Conservation (phyloP, 2,797 vertebrate genomes). For the Xiphorhynchus erythropygius region DNA sequence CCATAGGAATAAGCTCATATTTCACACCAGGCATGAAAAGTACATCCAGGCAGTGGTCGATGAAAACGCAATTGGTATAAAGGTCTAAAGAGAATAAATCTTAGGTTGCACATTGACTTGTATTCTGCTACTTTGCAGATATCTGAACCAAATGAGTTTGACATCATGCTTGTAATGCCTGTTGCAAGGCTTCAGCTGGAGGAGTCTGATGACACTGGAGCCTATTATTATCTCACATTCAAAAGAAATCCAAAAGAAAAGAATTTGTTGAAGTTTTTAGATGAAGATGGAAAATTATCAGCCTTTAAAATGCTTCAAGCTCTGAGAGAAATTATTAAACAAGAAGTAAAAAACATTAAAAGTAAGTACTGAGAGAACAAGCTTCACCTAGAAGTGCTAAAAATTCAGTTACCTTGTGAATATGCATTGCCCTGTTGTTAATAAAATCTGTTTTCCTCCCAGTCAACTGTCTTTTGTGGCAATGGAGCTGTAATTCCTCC, state of each 20-base stretch:
- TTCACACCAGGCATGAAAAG: neutral
- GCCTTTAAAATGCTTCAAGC: slow-evolving; percentile 76
- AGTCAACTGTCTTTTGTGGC: neutral
- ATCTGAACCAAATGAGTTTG: slow-evolving; percentile 87
- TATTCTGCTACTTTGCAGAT: slow-evolving; percentile 74
- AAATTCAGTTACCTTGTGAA: neutral
- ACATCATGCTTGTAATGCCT: slow-evolving; percentile 83
- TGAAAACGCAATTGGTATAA: neutral
- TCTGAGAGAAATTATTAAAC: slow-evolving; percentile 81
- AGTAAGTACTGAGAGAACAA: slow-evolving; percentile 60
- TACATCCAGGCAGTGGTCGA: neutral
- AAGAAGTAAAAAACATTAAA: slow-evolving; percentile 53
- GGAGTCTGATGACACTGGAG: slow-evolving; percentile 65
- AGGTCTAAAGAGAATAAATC: neutral
- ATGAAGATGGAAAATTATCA: slow-evolving; percentile 68
- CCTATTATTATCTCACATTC: slow-evolving; percentile 78
- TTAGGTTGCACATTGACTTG: neutral
- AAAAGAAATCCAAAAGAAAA: slow-evolving; percentile 71
- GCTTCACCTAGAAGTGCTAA: neutral
- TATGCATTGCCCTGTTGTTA: neutral
- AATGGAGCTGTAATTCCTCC: neutral
- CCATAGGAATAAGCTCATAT: neutral
- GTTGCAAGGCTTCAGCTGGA: slow-evolving; percentile 69
- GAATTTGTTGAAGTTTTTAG: slow-evolving; percentile 72
- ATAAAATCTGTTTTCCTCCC: neutral